Evolutionary conservation across 1,140 invertebrate species (phyloP), one percentile per base, ranked within the genome.

Genomic region (Drosophila nigromelanica): DNA sequence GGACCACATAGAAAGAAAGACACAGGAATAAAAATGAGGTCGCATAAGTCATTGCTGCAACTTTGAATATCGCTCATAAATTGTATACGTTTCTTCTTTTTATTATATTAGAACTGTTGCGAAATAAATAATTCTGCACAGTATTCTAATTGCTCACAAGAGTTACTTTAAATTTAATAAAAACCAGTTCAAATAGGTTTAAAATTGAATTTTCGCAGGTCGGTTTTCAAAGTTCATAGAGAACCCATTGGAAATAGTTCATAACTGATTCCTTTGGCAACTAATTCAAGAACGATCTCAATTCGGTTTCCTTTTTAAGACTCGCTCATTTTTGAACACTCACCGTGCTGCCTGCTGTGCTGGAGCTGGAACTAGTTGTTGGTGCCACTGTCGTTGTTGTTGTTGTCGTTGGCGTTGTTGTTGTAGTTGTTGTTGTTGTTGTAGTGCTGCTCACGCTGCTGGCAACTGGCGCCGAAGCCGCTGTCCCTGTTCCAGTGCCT

Each of bases 401-500:
- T 48, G 64, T 73, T 39, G 87, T 91, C 11, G 90, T 83, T 18
- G 77, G 30, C 6, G 4, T 50, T 21, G 78, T 76, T 21, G 79
- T 77, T 6, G 73, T 76, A 11, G 79, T 76, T 39, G 80, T 77
- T 18, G 89, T 74, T 14, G 86, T 56, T 24, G 81, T 80, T 8
- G 89, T 15, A 12, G 80, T 61, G 40, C 73, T 92, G 69, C 92
- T 87, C 39, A 91, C 79, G 58, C 85, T 79, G 40, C 90, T 92
- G n/a, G 90, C 89, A 2, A 90, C 76, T 5, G 89, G 76, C 4
- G 90, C 56, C 0, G 89, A 90, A 33, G 91, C 92, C 18, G 76
- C 71, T 70, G 45, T 85, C 76, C 5, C 71, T 70, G 45, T 85
- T 76, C 5, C 80, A 71, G 33, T 73, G 39, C 47, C 70, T 40